Evolutionary conservation across 2,113 vertebrate species (phyloP).

Genomic region (Melanerpes aurifrons): DNA sequence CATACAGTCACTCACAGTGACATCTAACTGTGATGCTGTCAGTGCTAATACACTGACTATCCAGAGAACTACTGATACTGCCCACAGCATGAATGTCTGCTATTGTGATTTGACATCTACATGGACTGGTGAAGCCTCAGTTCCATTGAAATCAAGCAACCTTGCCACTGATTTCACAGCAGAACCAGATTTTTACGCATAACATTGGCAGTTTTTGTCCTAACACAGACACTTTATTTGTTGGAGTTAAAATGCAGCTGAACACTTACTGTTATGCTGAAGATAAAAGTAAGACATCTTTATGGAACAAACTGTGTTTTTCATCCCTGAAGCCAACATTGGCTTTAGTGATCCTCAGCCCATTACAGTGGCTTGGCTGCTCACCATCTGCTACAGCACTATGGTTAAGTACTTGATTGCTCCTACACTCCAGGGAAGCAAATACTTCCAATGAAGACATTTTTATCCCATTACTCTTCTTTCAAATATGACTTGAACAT

Average conservation of each 20-base stretch:
- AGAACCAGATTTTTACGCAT: neutral
- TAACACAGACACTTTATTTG: neutral
- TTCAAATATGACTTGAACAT: neutral
- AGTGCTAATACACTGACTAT: neutral
- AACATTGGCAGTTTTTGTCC: neutral
- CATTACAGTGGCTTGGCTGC: conserved; percentile 32
- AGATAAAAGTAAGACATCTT: neutral
- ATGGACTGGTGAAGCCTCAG: neutral
- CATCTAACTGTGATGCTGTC: neutral
- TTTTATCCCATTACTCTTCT: conserved; percentile 39
- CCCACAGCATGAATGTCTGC: neutral
- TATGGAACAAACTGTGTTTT: neutral
- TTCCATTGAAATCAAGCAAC: neutral
- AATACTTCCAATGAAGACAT: neutral
- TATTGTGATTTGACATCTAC: neutral
- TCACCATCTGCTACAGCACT: neutral
- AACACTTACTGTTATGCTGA: neutral
- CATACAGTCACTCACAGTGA: neutral
- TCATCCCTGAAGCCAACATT: neutral
- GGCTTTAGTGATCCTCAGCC: conserved; percentile 28
- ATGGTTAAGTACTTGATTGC: neutral
- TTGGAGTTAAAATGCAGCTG: neutral
- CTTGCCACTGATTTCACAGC: neutral
- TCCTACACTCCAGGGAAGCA: conserved; percentile 32
- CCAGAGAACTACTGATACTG: neutral